Conservation (phyloP, 2,888 invertebrate genomes). For the Ferrisia virgata region DNA sequence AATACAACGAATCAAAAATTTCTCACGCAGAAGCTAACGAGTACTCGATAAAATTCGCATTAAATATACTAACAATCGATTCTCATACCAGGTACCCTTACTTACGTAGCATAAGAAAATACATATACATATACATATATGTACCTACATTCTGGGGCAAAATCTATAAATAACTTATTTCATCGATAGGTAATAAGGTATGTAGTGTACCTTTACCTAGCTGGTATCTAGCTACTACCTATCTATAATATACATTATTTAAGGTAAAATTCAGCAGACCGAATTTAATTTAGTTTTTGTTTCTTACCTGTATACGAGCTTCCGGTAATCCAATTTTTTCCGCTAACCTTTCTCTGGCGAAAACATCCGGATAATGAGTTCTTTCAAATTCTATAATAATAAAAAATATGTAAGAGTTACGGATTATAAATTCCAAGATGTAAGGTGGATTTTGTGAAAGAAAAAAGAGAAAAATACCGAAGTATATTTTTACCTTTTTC, state of each 20-base stretch:
- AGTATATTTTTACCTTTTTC: conserved; percentile 80
- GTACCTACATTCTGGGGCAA: background rate
- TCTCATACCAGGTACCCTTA: background rate
- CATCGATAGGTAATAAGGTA: too few species aligned
- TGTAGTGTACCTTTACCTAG: too few species aligned
- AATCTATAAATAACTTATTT: background rate
- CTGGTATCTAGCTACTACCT: too few species aligned
- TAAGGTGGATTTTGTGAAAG: too few species aligned
- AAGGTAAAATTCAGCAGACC: conserved; percentile 17
- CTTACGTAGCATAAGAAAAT: background rate
- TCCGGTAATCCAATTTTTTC: conserved; percentile 97
- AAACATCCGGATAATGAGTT: conserved; percentile 96
- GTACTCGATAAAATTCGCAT: conserved; percentile 8
- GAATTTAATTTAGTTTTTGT: conserved; percentile 1
- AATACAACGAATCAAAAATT: background rate
- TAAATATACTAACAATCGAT: conserved; percentile 15
- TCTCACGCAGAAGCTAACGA: background rate
- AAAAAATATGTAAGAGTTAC: background rate
- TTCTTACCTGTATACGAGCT: conserved; percentile 93
- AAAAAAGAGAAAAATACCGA: background rate
- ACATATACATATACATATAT: background rate
- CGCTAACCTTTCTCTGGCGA: conserved; percentile 90
- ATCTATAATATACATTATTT: background rate
- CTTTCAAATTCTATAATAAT: conserved; percentile 86
- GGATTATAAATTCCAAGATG: too few species aligned